phyloP scores from a whole-genome alignment of 2,888 invertebrate species.

The Callosobruchus maculatus region DNA sequence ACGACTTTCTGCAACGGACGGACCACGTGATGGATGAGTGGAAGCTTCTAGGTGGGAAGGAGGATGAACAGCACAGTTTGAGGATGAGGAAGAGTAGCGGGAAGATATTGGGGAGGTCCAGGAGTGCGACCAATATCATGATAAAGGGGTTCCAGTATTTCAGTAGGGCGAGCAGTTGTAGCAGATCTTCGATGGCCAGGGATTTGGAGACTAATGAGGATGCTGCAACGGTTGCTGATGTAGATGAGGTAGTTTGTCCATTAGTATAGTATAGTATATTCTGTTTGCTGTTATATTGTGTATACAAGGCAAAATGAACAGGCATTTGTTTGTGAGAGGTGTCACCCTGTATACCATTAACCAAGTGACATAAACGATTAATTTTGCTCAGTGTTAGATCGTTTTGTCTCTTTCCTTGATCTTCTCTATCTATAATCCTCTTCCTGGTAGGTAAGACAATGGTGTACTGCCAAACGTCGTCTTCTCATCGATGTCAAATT shows the following conservation, averaged over 20 bases:
- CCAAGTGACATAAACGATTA: too few relatives aligned
- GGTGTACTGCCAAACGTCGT: too few relatives aligned
- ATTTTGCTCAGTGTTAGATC: too few relatives aligned
- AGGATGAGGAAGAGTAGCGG: conserved; percentile 35
- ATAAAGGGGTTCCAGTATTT: conserved; percentile 77
- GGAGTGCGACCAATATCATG: conserved; percentile 77
- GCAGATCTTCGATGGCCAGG: conserved; percentile 48
- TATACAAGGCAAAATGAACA: too few relatives aligned
- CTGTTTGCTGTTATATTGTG: neutral
- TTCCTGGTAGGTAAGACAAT: too few relatives aligned
- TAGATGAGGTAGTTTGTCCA: conserved; percentile 57
- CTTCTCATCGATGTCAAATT: too few relatives aligned
- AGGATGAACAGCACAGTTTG: conserved; percentile 39
- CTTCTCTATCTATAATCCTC: too few relatives aligned
- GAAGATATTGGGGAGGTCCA: conserved; percentile 58
- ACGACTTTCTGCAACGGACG: conserved; percentile 75
- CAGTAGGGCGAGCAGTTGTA: conserved; percentile 58
- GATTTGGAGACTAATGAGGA: conserved; percentile 53
- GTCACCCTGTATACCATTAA: too few relatives aligned
- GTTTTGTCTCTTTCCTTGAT: too few relatives aligned
- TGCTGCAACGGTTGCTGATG: conserved; percentile 59
- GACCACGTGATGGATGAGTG: conserved; percentile 89
- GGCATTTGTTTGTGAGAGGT: too few relatives aligned
- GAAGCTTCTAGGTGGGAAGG: conserved; percentile 65
- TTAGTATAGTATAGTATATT: too few relatives aligned